Conservation (phyloP, 2,113 vertebrate genomes). For the Myocastor coypus region DNA sequence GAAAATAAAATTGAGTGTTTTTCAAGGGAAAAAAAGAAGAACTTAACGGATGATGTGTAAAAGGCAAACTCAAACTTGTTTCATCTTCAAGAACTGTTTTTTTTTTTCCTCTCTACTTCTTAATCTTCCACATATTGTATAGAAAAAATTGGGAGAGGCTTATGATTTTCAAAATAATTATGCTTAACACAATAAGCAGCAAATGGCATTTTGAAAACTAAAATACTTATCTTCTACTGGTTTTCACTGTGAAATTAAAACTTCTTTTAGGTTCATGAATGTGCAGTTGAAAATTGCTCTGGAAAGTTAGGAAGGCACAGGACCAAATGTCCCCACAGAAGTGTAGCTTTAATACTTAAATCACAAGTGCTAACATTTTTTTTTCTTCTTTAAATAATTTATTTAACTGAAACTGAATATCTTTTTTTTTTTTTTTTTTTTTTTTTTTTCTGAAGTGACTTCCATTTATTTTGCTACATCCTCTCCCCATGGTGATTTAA, state of each 20-base stretch:
- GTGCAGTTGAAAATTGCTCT: background rate
- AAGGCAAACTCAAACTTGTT: background rate
- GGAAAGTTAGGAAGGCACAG: background rate
- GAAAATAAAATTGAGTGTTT: constrained; percentile 45
- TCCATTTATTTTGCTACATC: too few species aligned
- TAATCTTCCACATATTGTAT: background rate
- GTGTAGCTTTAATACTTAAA: background rate
- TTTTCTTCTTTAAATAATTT: too few species aligned
- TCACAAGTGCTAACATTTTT: background rate
- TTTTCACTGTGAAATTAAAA: background rate
- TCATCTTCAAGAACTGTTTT: background rate
- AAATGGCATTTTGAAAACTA: background rate
- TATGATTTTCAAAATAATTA: constrained; percentile 39
- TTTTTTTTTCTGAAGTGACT: too few species aligned
- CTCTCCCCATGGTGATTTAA: too few species aligned
- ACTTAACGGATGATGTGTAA: constrained; percentile 9
- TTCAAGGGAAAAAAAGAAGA: constrained; percentile 45
- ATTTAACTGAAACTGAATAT: too few species aligned
- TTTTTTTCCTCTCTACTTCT: background rate
- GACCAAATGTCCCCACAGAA: background rate
- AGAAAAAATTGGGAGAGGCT: constrained; percentile 28
- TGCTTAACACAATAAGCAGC: background rate
- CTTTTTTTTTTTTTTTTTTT: too few species aligned
- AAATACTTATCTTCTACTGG: background rate
- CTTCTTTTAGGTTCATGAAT: background rate